Conservation (phyloP, 2,797 vertebrate species). For the Cuniculus paca region DNA sequence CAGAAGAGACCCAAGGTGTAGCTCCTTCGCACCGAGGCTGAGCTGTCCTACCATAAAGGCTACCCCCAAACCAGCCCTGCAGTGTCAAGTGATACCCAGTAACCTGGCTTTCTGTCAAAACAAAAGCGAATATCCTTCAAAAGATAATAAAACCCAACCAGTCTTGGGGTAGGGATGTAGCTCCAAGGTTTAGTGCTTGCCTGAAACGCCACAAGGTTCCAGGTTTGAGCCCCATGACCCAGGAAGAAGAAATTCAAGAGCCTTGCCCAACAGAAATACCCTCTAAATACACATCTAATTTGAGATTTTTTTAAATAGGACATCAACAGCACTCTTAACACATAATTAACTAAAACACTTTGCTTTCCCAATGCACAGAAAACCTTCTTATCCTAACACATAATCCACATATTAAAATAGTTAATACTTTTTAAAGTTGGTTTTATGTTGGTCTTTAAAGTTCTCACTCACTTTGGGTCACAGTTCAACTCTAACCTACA, state of each 20-base stretch:
- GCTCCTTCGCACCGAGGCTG: background rate
- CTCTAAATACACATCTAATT: no score
- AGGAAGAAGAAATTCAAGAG: background rate
- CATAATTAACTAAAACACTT: background rate
- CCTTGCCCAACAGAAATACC: background rate
- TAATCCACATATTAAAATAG: background rate
- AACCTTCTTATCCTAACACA: background rate
- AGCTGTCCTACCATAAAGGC: background rate
- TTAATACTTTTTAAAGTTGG: background rate
- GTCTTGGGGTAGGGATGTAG: no score
- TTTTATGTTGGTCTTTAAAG: background rate
- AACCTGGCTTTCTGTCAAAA: background rate
- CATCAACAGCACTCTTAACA: rapidly evolving
- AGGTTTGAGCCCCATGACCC: background rate
- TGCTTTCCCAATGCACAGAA: no score
- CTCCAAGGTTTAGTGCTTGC: background rate
- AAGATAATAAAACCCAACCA: background rate
- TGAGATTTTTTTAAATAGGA: background rate
- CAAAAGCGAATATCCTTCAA: background rate
- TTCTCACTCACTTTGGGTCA: background rate
- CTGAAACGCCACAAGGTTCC: background rate
- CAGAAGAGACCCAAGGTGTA: background rate
- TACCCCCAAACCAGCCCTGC: background rate
- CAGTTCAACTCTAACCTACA: background rate
- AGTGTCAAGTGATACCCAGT: background rate